Evolutionary conservation across 2,888 invertebrate genomes (phyloP), one percentile per base, ranked within the genome.

Genomic region (Hypercompe scribonia): DNA sequence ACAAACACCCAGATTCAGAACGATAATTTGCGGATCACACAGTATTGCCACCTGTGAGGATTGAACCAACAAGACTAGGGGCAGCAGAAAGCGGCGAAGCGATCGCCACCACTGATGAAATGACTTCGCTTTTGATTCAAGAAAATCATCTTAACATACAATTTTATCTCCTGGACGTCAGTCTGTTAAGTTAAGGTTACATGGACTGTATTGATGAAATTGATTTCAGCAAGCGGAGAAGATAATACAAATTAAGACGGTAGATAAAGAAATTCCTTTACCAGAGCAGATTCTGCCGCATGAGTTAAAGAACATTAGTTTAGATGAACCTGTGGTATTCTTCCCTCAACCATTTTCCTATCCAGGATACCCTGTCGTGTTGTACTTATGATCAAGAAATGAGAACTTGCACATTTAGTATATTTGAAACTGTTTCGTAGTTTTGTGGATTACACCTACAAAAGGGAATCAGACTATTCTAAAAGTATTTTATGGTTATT

Each of bases 291-390:
- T 93, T 50, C 85, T 88, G 13, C 95, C 95, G 0, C 92, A 94
- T 73, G 87, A 94, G 75, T 78, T 95, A 61, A 87, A 88, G 67
- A 87, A 90, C 58, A 75, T 74, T 0, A 89, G 80, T 36, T 82
- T 93, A 71, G 80, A 88, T 0, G 74, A 89, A 28, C 92, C 94
- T 21, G 74, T 95, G 1, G 39, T 95, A 5, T 95, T 87, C 72
- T 89, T 88, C 74, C 95, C 95, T 2, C 94, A 94, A 72, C 95
- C 95, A 2, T 94, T 93, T 73, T 88, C 95, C 0, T 93, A 83
- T 78, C 95, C 95, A 0, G 88, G 91, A n/a, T 95, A 95, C 77
- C 95, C 95, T 13, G 86, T 94, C 39, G 84, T 95, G 61, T 61
- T 95, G 2, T 95, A 95, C 81, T 76, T 92, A 54, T 91, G 77